phyloP scores from a whole-genome alignment of 2,113 vertebrate genomes.

The Chlorodrepanis virens region DNA sequence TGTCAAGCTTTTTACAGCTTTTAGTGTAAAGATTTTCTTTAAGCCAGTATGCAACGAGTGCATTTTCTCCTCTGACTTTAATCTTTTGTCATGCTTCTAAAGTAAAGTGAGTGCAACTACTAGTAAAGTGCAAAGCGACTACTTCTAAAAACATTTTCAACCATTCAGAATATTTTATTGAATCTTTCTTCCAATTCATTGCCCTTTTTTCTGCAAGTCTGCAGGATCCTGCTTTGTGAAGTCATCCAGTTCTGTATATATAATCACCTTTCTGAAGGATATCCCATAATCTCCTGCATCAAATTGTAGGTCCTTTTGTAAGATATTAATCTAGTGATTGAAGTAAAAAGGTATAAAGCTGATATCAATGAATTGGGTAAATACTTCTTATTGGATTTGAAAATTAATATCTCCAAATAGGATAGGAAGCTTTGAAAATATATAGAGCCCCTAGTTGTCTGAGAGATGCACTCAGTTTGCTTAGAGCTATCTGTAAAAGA shows the following conservation, averaged over 20 bases:
- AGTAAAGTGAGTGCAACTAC: neutral
- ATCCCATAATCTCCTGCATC: neutral
- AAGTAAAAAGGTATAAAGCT: neutral
- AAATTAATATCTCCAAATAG: neutral
- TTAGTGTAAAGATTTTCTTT: neutral
- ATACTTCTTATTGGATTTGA: neutral
- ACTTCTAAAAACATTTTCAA: neutral
- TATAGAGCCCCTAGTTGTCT: neutral
- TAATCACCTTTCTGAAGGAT: neutral
- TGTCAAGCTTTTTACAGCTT: neutral
- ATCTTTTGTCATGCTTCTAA: neutral
- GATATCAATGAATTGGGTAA: neutral
- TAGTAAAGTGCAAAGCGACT: rapidly evolving
- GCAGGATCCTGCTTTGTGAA: neutral
- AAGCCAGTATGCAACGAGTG: neutral
- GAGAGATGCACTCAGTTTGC: neutral
- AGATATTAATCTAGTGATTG: neutral
- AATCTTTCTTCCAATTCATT: neutral
- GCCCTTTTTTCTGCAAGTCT: neutral
- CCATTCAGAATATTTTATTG: neutral
- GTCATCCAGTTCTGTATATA: neutral
- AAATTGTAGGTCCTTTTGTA: neutral
- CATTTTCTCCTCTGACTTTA: neutral
- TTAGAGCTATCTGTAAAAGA: neutral
- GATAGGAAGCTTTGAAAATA: neutral